These are phyloP conservation scores for Antigone vipio DNA, from an alignment of 2,113 vertebrate genomes.

Conservation along the genomic window DNA sequence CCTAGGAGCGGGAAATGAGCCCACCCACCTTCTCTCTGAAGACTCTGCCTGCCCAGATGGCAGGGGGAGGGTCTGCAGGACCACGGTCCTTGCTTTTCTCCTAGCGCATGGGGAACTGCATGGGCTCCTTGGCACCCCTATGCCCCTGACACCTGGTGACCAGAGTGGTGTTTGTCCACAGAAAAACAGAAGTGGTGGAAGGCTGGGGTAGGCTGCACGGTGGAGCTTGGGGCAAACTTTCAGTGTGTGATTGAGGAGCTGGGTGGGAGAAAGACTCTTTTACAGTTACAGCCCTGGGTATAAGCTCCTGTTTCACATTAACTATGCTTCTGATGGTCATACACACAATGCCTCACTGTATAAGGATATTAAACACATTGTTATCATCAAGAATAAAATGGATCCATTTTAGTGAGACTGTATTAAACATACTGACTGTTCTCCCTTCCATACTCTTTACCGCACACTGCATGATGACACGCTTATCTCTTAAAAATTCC, in stretches of 20 bases:
- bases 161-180: background rate
- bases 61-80: background rate
- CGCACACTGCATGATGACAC: background rate
- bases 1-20: background rate
- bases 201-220: background rate
- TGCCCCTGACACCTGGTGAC: background rate
- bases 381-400: background rate
- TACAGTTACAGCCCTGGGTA: background rate
- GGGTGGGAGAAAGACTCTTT: background rate
- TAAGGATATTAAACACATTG: conserved; percentile 8
- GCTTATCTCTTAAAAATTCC: conserved; percentile 3
- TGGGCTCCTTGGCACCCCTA: background rate
- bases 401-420: background rate
- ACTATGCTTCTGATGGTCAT: background rate
- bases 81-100: background rate
- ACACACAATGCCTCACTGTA: background rate
- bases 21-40: background rate
- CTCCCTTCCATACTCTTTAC: background rate
- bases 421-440: background rate
- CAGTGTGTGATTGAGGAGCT: background rate
- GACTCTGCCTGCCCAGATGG: background rate
- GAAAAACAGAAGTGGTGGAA: background rate
- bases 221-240: background rate
- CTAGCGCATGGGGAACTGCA: rapidly evolving
- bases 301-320: conserved; percentile 1